Evolutionary conservation across 2,888 invertebrate genomes (phyloP), one percentile per base, ranked within the genome.

Genomic region (Trichogramma evanescens): DNA sequence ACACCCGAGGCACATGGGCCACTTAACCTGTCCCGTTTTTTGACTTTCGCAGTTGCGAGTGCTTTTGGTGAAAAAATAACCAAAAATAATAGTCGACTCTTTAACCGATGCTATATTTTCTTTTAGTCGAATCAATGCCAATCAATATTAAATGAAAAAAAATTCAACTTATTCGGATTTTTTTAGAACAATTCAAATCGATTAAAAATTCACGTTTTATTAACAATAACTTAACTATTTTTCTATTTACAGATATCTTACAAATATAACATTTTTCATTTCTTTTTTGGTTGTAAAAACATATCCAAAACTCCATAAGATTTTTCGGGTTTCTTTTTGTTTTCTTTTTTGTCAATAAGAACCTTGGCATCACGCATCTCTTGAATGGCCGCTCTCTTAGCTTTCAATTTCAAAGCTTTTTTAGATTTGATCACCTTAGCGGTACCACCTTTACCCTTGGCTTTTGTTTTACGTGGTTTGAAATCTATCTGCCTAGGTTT

Each of bases 401-500:
- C 81, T 62, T 84, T 80, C 69, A 86, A 86, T 71, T 87, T 86
- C 38, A 91, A 83, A 64, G 91, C 90, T 73, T 89, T 89, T 77
- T 90, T 91, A 66, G 88, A 87, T 65, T 81, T 82, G 6, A 89
- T 84, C 61, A 87, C 84, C 69, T 87, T 86, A 0, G 84, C 89
- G 55, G 87, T 86, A 48, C 86, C 86, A 50, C 91, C 91, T 74
- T 87, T 89, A 59, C 89, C 91, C 77, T 87, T 87, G 66, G 83
- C 83, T 67, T 91, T 92, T 10, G 74, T 72, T 66, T 83, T 86
- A 51, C 89, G 82, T 0, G 91, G 88, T 62, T 86, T 86, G 65
- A 89, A 87, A 69, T 92, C 86, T 54, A 93, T 82, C 68, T 88
- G 85, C 54, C 87, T 87, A 10, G 91, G 88, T 78, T 91, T 93